Base-by-base conservation (phyloP, 2,888 invertebrate species). In the Caenorhabditis sp. region DNA sequence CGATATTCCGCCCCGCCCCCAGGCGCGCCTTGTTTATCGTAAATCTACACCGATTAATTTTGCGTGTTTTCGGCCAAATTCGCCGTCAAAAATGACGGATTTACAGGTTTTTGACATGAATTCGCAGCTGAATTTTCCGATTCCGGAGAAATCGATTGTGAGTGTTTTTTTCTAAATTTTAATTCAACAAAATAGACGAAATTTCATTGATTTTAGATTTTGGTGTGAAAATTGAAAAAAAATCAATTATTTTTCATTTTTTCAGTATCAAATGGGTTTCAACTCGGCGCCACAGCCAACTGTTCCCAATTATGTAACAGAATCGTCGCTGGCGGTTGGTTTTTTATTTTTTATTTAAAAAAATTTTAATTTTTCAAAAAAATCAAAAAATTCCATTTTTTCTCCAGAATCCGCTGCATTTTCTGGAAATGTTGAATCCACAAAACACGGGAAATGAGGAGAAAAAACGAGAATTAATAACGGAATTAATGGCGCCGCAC, bases 211-310 rank as follows among this genome's bases (percentile, higher is more conserved):
- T n/a, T n/a, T n/a, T n/a, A n/a, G n/a, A n/a, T n/a, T n/a, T n/a
- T n/a, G n/a, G n/a, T n/a, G n/a, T n/a, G n/a, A n/a, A n/a, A n/a
- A n/a, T n/a, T n/a, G n/a, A n/a, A n/a, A n/a, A n/a, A n/a, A n/a
- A n/a, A n/a, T n/a, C n/a, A n/a, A n/a, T n/a, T n/a, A n/a, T n/a
- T n/a, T n/a, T 58, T 47, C 9, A 26, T 56, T 40, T 15, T 3
- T 80, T 50, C 68, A 80, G 80, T 80, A 80, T 58, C 70, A 81
- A 61, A 81, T 81, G 81, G 35, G 50, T 0, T 76, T 81, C 22
- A 81, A 81, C 44, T 69, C 74, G n/a, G 60, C 58, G 15, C 15
- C 69, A 20, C 64, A 58, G 26, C 47, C 80, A 13, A 15, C 61
- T 28, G 71, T 60, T 11, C 11, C 70, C 0, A 62, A 24, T 37